Evolutionary conservation across 2,797 vertebrate species (phyloP).

Genomic region (Paedocypris micromegethes): DNA sequence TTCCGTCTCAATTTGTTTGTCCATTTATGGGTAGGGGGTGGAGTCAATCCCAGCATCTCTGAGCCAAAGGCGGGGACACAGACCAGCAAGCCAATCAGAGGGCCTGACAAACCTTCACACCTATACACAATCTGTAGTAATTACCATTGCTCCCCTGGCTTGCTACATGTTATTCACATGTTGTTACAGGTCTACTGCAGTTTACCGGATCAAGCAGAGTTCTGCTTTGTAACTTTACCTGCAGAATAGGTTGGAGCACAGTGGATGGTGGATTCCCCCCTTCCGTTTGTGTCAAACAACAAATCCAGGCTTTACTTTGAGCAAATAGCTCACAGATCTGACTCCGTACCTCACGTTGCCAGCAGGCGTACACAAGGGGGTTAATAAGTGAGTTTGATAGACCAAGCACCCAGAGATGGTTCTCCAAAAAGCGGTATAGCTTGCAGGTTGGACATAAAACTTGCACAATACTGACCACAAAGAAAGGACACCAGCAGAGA

Average conservation of each 20-base stretch:
- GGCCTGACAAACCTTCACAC: too few relatives aligned
- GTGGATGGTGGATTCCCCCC: conserved; percentile 9
- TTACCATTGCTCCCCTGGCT: neutral
- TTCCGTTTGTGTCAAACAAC: conserved; percentile 26
- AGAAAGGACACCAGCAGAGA: conserved; percentile 85
- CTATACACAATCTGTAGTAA: too few relatives aligned
- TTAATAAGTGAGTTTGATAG: conserved; percentile 84
- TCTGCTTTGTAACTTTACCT: conserved; percentile 10
- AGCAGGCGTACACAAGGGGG: conserved; percentile 83
- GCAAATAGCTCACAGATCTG: conserved; percentile 71
- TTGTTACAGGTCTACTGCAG: conserved; percentile 1
- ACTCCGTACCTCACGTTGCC: conserved; percentile 79
- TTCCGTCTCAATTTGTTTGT: too few relatives aligned
- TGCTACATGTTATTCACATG: conserved; percentile 21
- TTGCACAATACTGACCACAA: conserved; percentile 74
- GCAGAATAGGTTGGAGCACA: conserved; percentile 9
- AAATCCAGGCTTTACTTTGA: conserved; percentile 50
- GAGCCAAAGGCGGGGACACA: too few relatives aligned
- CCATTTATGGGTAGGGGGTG: too few relatives aligned
- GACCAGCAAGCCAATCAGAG: too few relatives aligned
- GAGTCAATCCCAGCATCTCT: too few relatives aligned
- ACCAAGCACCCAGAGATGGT: conserved; percentile 80
- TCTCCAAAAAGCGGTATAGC: conserved; percentile 71
- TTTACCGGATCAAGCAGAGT: neutral
- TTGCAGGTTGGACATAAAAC: conserved; percentile 67